Base-by-base conservation (phyloP, 2,888 invertebrate genomes). In the Lacanobia wlatinum region DNA sequence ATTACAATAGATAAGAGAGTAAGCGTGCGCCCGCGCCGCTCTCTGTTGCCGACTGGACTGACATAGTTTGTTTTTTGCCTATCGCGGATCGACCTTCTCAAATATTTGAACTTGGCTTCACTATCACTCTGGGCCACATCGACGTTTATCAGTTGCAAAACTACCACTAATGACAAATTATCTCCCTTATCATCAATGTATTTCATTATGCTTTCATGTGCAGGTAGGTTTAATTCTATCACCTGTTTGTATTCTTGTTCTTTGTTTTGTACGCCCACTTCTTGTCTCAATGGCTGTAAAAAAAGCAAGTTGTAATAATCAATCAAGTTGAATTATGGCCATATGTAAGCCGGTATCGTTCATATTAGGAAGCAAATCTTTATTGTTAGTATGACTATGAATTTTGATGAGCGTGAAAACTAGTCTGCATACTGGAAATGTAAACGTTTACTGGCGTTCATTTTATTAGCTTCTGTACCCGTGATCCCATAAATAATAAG, bases 31-130 rank as follows among this genome's bases (percentile, higher is more conserved):
- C 71, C 76, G 81, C 82, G 77, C 80, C 73, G 81, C 79, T 78
- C 80, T 83, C 86, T 83, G 87, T 87, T 86, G 79, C 86, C 82
- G 83, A 88, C 88, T 89, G 86, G 80, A 92, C 90, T 92, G 91
- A 90, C 90, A 92, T 87, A 90, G 82, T 89, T 90, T 88, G 87
- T 85, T 90, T 88, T 89, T 87, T 78, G 80, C 85, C 78, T 87
- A 89, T 91, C 90, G 87, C 88, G 82, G 83, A 88, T 87, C 90
- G 92, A 93, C 92, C 93, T 93, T 92, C 91, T 88, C 87, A 87
- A 91, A 91, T 93, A 91, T 92, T 92, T 94, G 91, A 91, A 92
- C 92, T 93, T 92, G 89, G 82, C 86, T 89, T 78, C 73, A 73
- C 87, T 90, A 89, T 90, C 90, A 84, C 83, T 85, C 77, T 79